phyloP scores from a whole-genome alignment of 1,140 invertebrate species.

The Drosophila tristis region DNA sequence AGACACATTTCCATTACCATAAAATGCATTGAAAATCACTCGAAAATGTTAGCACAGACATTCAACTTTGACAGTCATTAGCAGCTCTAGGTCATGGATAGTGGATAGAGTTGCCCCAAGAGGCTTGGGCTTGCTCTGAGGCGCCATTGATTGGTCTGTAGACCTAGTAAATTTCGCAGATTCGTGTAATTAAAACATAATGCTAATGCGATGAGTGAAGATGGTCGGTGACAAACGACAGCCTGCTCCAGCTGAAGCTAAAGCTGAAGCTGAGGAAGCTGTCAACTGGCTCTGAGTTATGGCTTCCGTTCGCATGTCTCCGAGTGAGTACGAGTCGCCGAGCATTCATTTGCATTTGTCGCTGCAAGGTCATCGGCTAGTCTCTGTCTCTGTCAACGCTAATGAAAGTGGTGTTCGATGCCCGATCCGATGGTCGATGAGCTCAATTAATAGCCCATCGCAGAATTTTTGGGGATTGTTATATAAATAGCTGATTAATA shows the following conservation, averaged over 20 bases:
- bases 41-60: constrained; percentile 64
- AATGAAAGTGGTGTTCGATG: constrained; percentile 67
- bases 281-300: constrained; percentile 31
- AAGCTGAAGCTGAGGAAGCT: constrained; percentile 31
- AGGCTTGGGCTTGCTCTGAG: not conserved
- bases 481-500: constrained; percentile 76
- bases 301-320: constrained; percentile 34
- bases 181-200: constrained; percentile 55
- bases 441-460: constrained; percentile 65
- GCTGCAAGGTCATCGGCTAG: constrained; percentile 62
- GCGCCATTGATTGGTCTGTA: constrained; percentile 2
- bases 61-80: constrained; percentile 76
- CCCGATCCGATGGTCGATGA: constrained; percentile 35
- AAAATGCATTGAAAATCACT: constrained; percentile 54
- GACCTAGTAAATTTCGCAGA: constrained; percentile 27
- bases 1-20: constrained; percentile 34
- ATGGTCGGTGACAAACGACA: not conserved
- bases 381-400: constrained; percentile 38
- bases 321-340: not conserved
- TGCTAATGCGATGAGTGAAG: constrained; percentile 30
- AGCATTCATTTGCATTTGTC: constrained; percentile 55
- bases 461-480: constrained; percentile 60
- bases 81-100: constrained; percentile 70
- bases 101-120: constrained; percentile 8
- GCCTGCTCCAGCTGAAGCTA: constrained; percentile 12